Evolutionary conservation across 2,113 vertebrate species (phyloP), one percentile per base, ranked within the genome.

Genomic region (Rhodinocichla rosea): DNA sequence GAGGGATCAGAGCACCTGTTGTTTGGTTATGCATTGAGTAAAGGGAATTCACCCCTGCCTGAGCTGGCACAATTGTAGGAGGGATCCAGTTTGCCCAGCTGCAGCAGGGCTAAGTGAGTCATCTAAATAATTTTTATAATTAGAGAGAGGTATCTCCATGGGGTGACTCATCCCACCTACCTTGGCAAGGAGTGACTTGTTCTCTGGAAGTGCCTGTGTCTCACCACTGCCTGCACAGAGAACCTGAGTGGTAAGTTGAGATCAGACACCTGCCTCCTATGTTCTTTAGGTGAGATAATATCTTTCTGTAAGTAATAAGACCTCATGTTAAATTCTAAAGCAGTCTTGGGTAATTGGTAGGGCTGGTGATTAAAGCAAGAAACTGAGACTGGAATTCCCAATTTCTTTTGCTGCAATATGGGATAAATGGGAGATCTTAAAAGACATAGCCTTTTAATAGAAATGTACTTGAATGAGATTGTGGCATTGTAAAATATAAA

Each of bases 101-200:
- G 71, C 76, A 74, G 75, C 57, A 88, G 55, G 18, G 50, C 44
- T 59, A 24, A 88, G 16, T 6, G 12, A 88, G 39, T 87, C 18
- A 92, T 92, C 33, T 67, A 35, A 92, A 71, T 75, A 55, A 5
- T 84, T 89, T 81, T 73, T 90, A 12, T 87, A 87, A 63, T 92
- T 64, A 82, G 69, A 70, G 57, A 78, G 45, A 67, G 39, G 26
- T 83, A 12, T n/a, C 42, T 85, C 83, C 26, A 6, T 45, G 52
- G 17, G 18, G 40, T 97, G 95, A 94, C 84, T 95, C 80, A 94
- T 89, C 35, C 76, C 73, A 78, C 91, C 76, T 89, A 68, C 92
- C 60, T 52, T 85, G 79, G 82, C 57, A 96, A 95, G 80, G 26
- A 45, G 59, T 92, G 90, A 90, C 24, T 95, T 45, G 35, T 90